These are phyloP conservation scores for Melipona beecheii DNA, from an alignment of 2,888 invertebrate genomes.

Conservation along the genomic window DNA sequence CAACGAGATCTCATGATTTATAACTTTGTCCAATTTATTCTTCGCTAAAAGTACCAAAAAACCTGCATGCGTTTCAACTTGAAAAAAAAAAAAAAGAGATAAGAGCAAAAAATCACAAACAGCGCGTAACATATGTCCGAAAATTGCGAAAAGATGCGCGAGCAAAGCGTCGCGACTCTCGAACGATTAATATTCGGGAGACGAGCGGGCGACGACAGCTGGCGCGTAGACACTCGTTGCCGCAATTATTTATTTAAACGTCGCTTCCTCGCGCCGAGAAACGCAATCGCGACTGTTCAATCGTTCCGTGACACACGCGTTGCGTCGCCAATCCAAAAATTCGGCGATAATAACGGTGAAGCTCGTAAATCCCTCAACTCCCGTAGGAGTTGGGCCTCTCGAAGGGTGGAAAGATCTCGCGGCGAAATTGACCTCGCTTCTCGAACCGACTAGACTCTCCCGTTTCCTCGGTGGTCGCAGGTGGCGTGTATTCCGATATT, in stretches of 20 bases:
- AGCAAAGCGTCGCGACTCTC: too few relatives aligned
- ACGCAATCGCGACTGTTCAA: constrained; percentile 11
- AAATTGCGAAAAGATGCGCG: neutral
- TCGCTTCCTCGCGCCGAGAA: constrained; percentile 14
- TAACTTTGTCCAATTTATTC: too few relatives aligned
- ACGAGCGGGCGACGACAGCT: constrained; percentile 20
- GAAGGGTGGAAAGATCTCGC: neutral
- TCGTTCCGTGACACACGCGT: constrained; percentile 2
- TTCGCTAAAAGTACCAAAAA: neutral
- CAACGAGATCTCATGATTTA: too few relatives aligned
- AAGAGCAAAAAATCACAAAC: neutral
- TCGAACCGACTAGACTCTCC: constrained; percentile 4
- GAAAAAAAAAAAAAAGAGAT: too few relatives aligned
- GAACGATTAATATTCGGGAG: constrained; percentile 37
- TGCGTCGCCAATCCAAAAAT: constrained; percentile 1
- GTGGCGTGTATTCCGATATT: constrained; percentile 11
- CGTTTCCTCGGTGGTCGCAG: constrained; percentile 29
- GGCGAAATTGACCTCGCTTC: constrained; percentile 18
- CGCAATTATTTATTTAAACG: constrained; percentile 30
- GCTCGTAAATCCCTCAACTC: constrained; percentile 35
- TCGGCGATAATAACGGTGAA: constrained; percentile 31
- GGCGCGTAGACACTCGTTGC: constrained; percentile 28
- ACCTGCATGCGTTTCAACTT: neutral
- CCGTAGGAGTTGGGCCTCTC: neutral
- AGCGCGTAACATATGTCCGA: too few relatives aligned